Evolutionary conservation across 2,113 vertebrate genomes (phyloP).

Genomic region (Abramis brama): DNA sequence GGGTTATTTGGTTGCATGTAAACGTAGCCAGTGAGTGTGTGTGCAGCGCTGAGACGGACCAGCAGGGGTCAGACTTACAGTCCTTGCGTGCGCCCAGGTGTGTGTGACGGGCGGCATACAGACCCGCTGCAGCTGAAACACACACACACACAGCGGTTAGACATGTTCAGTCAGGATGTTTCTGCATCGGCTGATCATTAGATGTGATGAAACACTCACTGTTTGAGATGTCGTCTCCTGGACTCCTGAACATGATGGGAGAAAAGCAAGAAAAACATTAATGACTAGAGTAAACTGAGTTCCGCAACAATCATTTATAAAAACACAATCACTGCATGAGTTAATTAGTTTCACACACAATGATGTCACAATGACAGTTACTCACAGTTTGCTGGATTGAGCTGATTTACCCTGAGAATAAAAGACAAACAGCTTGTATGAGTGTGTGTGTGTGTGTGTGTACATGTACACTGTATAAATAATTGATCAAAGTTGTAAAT

Average conservation of each 20-base stretch:
- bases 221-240: conserved; percentile 68
- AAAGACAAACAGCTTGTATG: conserved; percentile 18
- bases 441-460: background rate
- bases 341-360: too few relatives aligned
- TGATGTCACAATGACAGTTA: conserved; percentile 53
- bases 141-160: background rate
- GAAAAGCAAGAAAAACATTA: background rate
- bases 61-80: conserved; percentile 69
- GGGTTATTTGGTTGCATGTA: too few relatives aligned
- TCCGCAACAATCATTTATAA: background rate
- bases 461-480: too few relatives aligned
- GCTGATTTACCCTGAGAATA: conserved; percentile 83
- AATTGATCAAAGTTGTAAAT: too few relatives aligned
- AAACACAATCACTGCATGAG: background rate
- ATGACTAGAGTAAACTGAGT: too few relatives aligned
- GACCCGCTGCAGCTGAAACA: conserved; percentile 68
- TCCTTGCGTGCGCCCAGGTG: conserved; percentile 77
- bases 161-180: background rate
- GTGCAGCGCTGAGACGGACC: background rate
- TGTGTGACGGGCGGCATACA: conserved; percentile 70
- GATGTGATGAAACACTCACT: conserved; percentile 61
- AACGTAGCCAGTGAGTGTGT: background rate
- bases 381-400: conserved; percentile 89
- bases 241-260: conserved; percentile 59
- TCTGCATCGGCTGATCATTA: background rate